A percentile compares a stretch with the other conserved stretches of the same genome.
Evolutionary conservation across 1,140 invertebrate genomes (phyloP).

Genomic region (Monochamus saltuarius): DNA sequence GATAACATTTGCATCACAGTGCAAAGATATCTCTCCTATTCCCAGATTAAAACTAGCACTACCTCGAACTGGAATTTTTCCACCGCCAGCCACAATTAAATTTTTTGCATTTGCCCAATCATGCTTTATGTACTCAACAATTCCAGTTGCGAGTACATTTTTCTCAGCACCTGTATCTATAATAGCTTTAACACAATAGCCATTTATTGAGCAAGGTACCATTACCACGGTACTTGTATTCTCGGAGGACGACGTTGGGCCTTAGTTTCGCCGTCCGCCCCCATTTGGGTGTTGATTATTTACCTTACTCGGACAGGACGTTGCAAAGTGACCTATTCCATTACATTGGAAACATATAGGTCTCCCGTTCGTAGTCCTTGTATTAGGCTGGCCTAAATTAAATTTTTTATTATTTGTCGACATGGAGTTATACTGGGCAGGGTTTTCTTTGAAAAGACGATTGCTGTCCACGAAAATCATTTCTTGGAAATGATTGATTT

Average conservation of each 20-base stretch:
- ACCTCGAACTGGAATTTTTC: background rate
- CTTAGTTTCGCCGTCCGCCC: background rate
- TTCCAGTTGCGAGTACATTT: background rate
- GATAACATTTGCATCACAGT: background rate
- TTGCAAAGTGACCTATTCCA: background rate
- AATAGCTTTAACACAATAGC: background rate
- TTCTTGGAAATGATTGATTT: background rate
- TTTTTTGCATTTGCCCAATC: background rate
- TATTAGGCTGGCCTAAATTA: background rate
- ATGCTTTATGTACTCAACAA: background rate
- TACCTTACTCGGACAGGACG: background rate
- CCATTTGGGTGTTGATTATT: constrained; percentile 1
- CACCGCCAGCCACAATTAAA: background rate
- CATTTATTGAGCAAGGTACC: background rate
- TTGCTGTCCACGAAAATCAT: background rate
- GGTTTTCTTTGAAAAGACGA: background rate
- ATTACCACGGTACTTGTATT: background rate
- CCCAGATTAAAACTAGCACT: background rate
- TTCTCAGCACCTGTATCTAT: constrained; percentile 1
- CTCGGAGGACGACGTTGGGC: background rate
- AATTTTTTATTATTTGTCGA: background rate
- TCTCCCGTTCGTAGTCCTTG: constrained; percentile 2
- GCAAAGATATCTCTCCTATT: background rate
- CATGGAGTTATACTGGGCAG: background rate
- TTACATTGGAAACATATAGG: background rate